Conservation (phyloP, 2,797 vertebrate genomes). For the Lepilemur ruficaudatus region DNA sequence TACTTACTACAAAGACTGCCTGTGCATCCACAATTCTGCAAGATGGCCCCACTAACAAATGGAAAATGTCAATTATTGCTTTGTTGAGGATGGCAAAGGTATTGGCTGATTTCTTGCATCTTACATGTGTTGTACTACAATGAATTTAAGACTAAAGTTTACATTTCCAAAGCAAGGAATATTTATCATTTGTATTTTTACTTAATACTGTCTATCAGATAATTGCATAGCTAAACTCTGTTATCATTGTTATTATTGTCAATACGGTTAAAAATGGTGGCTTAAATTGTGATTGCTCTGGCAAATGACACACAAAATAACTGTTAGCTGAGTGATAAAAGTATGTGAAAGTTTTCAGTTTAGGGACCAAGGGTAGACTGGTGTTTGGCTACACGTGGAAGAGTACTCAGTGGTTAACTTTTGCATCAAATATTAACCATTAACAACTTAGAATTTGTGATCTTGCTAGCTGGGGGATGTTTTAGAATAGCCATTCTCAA, state of each 20-base stretch:
- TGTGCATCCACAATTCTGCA: neutral
- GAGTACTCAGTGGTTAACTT: neutral
- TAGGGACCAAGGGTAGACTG: neutral
- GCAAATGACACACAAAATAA: neutral
- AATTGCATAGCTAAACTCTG: neutral
- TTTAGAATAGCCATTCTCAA: neutral
- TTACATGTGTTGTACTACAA: neutral
- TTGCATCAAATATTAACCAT: neutral
- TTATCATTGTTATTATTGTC: neutral
- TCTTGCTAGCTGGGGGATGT: neutral
- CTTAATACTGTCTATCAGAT: neutral
- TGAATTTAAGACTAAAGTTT: neutral
- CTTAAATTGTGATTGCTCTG: neutral
- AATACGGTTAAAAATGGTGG: neutral
- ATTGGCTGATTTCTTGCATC: neutral
- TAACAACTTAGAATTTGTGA: neutral
- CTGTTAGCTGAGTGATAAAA: neutral
- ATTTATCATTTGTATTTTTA: neutral
- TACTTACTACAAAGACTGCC: neutral
- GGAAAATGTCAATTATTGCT: neutral
- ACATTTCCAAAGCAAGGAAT: neutral
- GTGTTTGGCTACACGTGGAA: neutral
- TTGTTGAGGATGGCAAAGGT: neutral
- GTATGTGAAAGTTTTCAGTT: neutral
- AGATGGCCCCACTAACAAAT: neutral